These are phyloP conservation scores for Pseudochaenichthys georgianus DNA, from an alignment of 2,797 vertebrate genomes.

Conservation along the genomic window DNA sequence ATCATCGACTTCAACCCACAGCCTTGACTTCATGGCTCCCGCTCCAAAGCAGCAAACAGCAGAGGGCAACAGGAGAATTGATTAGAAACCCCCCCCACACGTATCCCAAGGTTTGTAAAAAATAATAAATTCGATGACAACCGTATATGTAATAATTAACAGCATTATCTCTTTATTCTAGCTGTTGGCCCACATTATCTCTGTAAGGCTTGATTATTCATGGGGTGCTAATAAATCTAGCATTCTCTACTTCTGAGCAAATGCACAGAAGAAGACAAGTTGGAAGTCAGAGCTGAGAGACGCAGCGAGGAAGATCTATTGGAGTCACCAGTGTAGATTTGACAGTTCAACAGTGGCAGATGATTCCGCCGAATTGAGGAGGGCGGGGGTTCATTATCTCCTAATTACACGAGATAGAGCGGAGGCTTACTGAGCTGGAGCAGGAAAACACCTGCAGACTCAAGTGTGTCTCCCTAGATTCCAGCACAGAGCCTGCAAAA, in stretches of 20 bases:
- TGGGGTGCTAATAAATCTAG: slow-evolving; percentile 35
- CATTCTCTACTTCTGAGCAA: slow-evolving; percentile 23
- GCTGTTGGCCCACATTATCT: slow-evolving; percentile 29
- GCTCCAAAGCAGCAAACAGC: slow-evolving; percentile 18
- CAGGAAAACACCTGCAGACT: slow-evolving; percentile 76
- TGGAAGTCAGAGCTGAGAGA: slow-evolving; percentile 52
- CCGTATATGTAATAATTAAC: no score
- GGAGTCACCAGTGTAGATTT: slow-evolving; percentile 61
- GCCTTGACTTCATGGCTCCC: slow-evolving; percentile 14
- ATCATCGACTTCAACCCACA: slow-evolving; percentile 27
- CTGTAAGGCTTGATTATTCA: slow-evolving; percentile 35
- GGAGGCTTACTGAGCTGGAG: slow-evolving; percentile 60
- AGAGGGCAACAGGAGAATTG: slow-evolving; percentile 12
- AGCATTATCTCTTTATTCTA: background rate
- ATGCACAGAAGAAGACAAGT: slow-evolving; percentile 46
- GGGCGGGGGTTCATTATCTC: slow-evolving; percentile 73
- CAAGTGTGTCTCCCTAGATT: slow-evolving; percentile 51
- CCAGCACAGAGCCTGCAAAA: slow-evolving; percentile 47
- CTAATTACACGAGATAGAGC: slow-evolving; percentile 76
- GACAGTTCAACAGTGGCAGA: slow-evolving; percentile 73
- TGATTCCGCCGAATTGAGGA: slow-evolving; percentile 59
- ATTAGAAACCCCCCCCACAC: background rate
- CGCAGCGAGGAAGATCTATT: slow-evolving; percentile 56
- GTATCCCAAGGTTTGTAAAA: background rate
- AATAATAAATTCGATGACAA: slow-evolving; percentile 1